Evolutionary conservation across 2,888 invertebrate genomes (phyloP).

Genomic region (Trichogramma evanescens): DNA sequence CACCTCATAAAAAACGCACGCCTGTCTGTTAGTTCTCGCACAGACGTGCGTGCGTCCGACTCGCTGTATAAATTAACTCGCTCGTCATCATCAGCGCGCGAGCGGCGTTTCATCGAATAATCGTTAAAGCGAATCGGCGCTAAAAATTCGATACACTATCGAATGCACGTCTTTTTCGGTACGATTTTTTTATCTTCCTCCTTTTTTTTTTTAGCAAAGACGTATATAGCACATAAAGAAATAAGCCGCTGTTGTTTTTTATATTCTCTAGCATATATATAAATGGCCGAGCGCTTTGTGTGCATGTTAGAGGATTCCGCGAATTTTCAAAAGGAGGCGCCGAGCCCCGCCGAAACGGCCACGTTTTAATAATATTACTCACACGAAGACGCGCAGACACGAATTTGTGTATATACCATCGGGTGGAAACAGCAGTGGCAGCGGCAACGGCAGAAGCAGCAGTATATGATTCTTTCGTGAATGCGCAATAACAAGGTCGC

Average conservation of each 20-base stretch:
- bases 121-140: neutral
- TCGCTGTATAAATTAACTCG: no score
- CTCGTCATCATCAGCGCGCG: no score
- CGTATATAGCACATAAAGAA: conserved; percentile 3
- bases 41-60: no score
- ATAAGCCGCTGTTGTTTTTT: neutral
- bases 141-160: conserved; percentile 1
- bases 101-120: no score
- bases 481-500: neutral
- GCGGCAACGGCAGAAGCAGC: neutral
- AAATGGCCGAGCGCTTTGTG: conserved; percentile 26
- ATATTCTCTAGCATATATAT: conserved; percentile 4
- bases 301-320: conserved; percentile 22
- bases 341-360: neutral
- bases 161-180: neutral
- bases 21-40: no score
- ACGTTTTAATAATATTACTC: no score
- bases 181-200: neutral
- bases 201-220: neutral
- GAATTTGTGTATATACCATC: neutral
- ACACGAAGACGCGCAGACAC: no score
- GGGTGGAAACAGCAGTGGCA: neutral
- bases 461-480: neutral
- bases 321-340: conserved; percentile 25
- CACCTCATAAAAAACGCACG: no score